These are phyloP conservation scores for Tetranychus piercei DNA, from an alignment of 2,888 invertebrate species.

Conservation along the genomic window DNA sequence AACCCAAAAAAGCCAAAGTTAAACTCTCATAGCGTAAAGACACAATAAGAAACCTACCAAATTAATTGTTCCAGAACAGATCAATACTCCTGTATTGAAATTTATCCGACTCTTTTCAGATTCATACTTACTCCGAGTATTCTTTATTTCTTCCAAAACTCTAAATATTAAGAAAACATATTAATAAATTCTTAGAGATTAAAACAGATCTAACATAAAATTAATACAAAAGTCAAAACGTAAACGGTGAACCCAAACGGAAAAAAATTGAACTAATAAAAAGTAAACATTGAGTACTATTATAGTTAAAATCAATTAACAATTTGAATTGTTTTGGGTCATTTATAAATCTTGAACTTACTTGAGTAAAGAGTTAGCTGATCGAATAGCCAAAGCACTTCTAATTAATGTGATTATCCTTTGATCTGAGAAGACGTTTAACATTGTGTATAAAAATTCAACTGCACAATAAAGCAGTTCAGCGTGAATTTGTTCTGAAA, in stretches of 20 bases:
- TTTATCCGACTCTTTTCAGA: background rate
- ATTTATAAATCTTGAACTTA: background rate
- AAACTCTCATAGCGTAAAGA: background rate
- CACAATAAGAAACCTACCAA: background rate
- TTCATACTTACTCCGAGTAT: background rate
- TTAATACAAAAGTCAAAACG: background rate
- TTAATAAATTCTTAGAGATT: background rate
- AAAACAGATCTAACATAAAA: background rate
- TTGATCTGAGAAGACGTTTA: conserved; percentile 84
- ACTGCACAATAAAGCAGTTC: conserved; percentile 85
- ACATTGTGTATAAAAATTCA: conserved; percentile 60
- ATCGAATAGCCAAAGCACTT: conserved; percentile 73
- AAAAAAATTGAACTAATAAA: too few species aligned
- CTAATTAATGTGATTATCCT: conserved; percentile 73
- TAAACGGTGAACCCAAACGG: too few species aligned
- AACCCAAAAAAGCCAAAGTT: conserved; percentile 38
- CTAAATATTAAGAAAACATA: background rate
- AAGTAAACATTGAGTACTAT: too few species aligned
- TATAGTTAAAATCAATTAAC: too few species aligned
- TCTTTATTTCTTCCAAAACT: background rate
- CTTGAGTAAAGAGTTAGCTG: conserved; percentile 29
- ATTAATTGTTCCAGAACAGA: background rate
- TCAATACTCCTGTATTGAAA: background rate
- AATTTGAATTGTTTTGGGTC: too few species aligned
- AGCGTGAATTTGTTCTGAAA: conserved; percentile 59